Base-by-base conservation (phyloP, 2,797 vertebrate species). In the Esox masquinongy region DNA sequence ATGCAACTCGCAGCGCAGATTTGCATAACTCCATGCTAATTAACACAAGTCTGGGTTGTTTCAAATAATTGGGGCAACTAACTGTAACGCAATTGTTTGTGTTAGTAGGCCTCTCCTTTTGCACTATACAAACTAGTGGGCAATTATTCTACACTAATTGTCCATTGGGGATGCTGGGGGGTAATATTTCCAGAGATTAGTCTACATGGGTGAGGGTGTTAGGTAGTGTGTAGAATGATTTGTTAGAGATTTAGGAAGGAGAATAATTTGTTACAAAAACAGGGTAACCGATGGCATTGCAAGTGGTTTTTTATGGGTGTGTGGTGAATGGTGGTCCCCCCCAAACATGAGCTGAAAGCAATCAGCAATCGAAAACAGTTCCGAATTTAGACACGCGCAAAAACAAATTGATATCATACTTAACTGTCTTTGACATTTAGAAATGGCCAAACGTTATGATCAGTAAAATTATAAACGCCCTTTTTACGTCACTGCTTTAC, bases 61-160 rank as follows among this genome's bases (percentile, higher is more conserved):
- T 83, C 74, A 84, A 87, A 87, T 89, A 84, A 90, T 81, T 85
- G 83, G 83, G 79, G 80, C 84, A 83, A 82, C 78, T 86, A 87
- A 87, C 81, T 83, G 80, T 85, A 80, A 24, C 80, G 79, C 80
- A 79, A 86, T 80, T 89, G 84, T 86, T 26, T 84, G 76, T 82
- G 68, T 78, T 83, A 84, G 80, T 80, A 75, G 84, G 76, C 74
- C 68, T 79, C 75, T 79, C 22, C 68, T 75, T 82, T 2, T 68
- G 77, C 50, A 61, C 74, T 81, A 79, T 73, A 73, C 73, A 34
- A 67, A 77, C 76, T 72, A 78, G 61, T 74, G 72, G 79, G 86
- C 77, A 79, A 88, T 87, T 83, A 80, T 61, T 61, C 8, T 63
- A 76, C 77, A 66, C 76, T 80, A 77, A 84, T 90, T 89, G 78